Conservation (phyloP, 53 echinoderm and acorn worm species). For the Astropecten irregularis region DNA sequence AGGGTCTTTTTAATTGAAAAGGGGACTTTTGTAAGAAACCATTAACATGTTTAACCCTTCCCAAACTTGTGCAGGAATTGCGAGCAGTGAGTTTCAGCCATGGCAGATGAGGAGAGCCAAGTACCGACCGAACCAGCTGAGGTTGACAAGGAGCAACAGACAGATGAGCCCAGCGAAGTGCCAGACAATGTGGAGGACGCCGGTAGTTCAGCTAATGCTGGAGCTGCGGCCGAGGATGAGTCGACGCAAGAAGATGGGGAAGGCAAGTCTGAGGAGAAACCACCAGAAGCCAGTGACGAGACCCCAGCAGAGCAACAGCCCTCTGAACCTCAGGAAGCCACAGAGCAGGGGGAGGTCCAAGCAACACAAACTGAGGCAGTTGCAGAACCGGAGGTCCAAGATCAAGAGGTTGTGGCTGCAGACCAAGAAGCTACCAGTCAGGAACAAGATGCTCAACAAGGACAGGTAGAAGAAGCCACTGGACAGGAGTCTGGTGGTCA, state of each 20-base stretch:
- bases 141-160: slow-evolving; percentile 44
- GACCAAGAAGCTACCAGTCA: too few species aligned
- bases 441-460: slow-evolving; percentile 2
- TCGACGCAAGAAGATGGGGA: neutral
- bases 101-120: slow-evolving; percentile 65
- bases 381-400: neutral
- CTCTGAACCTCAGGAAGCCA: slow-evolving; percentile 5
- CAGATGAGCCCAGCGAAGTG: slow-evolving; percentile 43
- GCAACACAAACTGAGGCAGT: neutral
- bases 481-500: neutral
- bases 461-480: neutral
- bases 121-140: slow-evolving; percentile 6
- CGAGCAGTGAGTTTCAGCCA: too few species aligned
- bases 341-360: slow-evolving; percentile 5
- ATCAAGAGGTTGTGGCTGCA: too few species aligned
- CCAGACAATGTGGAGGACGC: slow-evolving; percentile 39
- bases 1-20: too few species aligned
- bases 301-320: neutral
- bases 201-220: neutral
- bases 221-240: slow-evolving; percentile 10
- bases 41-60: too few species aligned
- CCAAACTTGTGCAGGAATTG: too few species aligned
- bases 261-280: neutral
- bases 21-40: too few species aligned
- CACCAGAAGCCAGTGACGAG: neutral